Base-by-base conservation (phyloP, 2,797 vertebrate species). In the Eulemur albifrons region DNA sequence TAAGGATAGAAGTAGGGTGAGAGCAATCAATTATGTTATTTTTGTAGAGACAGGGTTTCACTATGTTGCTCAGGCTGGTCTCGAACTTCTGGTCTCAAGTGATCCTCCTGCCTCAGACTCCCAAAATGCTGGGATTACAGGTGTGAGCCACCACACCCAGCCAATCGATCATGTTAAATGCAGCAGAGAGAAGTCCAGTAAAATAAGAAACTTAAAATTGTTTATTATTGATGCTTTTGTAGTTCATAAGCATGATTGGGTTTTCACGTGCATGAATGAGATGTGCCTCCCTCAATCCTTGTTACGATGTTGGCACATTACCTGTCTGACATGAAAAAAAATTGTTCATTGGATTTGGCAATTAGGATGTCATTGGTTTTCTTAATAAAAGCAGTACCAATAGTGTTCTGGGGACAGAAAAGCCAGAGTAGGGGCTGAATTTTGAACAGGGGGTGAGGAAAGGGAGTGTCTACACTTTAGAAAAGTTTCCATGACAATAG, bases 151-250 rank as follows among this genome's bases (percentile, higher is more conserved):
- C 63, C 15, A n/a, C 3, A 18, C 15, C 63, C 7, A 65, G 32
- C 63, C 21, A 12, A 80, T 72, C 15, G 45, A 40, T 88, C 83
- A 84, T 85, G 32, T 65, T 84, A 50, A 50, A 27, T 90, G 40
- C 45, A 90, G 9, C 77, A 73, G 38, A 67, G 48, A 93, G 59
- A 73, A 9, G 12, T 38, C 48, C n/a, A 73, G 25, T 79, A 90
- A 94, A 61, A 96, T 35, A 86, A 86, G 82, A 67, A 18, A 73
- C 50, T 86, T 79, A 73, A 90, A 72, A 73, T 38, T 93, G 54
- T 69, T 94, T 48, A 3, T 35, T 90, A 57, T 10, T 23, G 54
- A 57, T 57, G 21, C 8, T 57, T 57, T 23, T 57, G 52, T 57
- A 57, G 54, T 57, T 57, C 54, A 23, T 57, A 23, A 57, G 54